These are phyloP conservation scores for Pyrrhosoma nymphula DNA, from an alignment of 2,888 invertebrate species.

Conservation along the genomic window DNA sequence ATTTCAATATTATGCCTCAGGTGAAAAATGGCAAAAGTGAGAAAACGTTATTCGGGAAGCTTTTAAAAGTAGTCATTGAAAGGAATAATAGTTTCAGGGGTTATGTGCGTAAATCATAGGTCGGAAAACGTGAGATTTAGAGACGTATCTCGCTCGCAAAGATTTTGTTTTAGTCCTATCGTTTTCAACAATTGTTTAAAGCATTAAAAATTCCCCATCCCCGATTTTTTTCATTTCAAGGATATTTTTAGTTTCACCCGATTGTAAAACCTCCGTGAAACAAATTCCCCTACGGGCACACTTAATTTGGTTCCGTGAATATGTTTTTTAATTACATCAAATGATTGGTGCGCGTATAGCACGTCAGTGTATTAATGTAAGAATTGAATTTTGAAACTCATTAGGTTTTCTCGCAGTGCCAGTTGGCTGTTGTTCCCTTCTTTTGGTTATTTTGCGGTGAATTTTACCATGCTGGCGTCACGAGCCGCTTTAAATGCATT, in stretches of 20 bases:
- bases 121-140: too few species aligned
- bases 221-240: neutral
- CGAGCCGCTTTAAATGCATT: neutral
- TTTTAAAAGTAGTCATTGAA: too few species aligned
- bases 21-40: too few species aligned
- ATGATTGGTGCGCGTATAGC: neutral
- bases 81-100: too few species aligned
- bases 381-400: neutral
- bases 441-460: neutral
- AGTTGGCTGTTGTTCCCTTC: neutral
- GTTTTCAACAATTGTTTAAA: too few species aligned
- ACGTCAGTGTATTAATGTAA: neutral
- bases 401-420: neutral
- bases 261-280: neutral
- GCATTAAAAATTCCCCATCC: too few species aligned
- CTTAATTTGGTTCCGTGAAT: neutral
- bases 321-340: too few species aligned
- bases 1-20: too few species aligned
- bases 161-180: too few species aligned
- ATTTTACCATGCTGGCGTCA: neutral
- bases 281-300: neutral
- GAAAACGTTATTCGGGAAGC: too few species aligned
- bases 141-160: too few species aligned
- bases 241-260: neutral
- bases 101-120: too few species aligned